phyloP scores from a whole-genome alignment of 2,888 invertebrate species.

The Eumerus sabulonum region DNA sequence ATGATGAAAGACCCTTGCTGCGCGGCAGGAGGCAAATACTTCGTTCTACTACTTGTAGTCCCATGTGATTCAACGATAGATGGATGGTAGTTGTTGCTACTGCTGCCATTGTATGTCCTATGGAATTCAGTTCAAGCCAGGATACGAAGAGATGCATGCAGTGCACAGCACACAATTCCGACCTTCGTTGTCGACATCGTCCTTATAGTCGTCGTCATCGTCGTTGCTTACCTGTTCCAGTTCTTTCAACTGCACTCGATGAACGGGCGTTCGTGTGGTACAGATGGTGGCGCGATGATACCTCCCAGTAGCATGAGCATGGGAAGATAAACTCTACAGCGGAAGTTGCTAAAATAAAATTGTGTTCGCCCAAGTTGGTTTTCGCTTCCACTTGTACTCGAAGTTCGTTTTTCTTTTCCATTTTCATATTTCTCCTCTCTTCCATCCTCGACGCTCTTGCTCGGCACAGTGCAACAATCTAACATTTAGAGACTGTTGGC shows the following conservation, averaged over 20 bases:
- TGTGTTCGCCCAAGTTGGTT: conserved; percentile 68
- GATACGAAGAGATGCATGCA: conserved; percentile 51
- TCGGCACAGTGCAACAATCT: conserved; percentile 55
- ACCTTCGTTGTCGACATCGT: conserved; percentile 36
- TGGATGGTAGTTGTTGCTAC: conserved; percentile 53
- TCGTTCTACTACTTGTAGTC: conserved; percentile 22
- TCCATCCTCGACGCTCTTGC: conserved; percentile 5
- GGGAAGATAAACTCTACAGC: conserved; percentile 63
- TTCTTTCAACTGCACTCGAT: conserved; percentile 67
- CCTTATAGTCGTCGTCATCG: neutral
- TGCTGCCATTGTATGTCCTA: conserved; percentile 24
- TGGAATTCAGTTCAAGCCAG: conserved; percentile 48
- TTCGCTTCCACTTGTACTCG: conserved; percentile 65
- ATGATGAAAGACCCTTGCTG: conserved; percentile 22
- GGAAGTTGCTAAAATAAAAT: conserved; percentile 69
- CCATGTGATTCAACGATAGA: conserved; percentile 57
- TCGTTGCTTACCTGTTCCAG: conserved; percentile 62
- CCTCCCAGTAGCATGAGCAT: conserved; percentile 32
- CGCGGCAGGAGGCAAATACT: no score
- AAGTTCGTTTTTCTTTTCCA: conserved; percentile 25
- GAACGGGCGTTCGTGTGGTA: conserved; percentile 9
- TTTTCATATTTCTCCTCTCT: neutral
- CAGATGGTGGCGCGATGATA: conserved; percentile 11
- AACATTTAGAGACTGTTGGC: conserved; percentile 15
- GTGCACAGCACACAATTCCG: conserved; percentile 44